These are phyloP conservation scores for Myrmecophaga tridactyla DNA, from an alignment of 2,113 vertebrate genomes.

Conservation along the genomic window DNA sequence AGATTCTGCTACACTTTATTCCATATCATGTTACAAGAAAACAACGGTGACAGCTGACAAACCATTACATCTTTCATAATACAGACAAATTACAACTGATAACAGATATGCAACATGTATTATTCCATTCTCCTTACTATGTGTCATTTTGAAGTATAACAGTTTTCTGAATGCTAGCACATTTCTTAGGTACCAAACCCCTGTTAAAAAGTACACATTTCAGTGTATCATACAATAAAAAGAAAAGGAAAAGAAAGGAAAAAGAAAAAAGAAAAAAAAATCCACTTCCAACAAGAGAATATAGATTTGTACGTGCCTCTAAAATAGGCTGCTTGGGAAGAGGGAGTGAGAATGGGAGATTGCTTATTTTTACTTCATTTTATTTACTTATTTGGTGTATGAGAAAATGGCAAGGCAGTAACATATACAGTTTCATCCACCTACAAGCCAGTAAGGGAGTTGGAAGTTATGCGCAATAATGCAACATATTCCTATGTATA, in stretches of 20 bases:
- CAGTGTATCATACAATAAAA: slow-evolving; percentile 88
- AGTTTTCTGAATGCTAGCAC: slow-evolving; percentile 80
- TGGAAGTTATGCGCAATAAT: slow-evolving; percentile 81
- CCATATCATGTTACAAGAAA: slow-evolving; percentile 93
- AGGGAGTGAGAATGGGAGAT: slow-evolving; percentile 64
- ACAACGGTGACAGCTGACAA: slow-evolving; percentile 95
- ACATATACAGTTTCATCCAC: slow-evolving; percentile 76
- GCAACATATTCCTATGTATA: slow-evolving; percentile 80
- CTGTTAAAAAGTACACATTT: slow-evolving; percentile 85
- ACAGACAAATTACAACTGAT: slow-evolving; percentile 94
- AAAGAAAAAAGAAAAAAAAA: slow-evolving; percentile 52
- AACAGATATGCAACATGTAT: slow-evolving; percentile 93
- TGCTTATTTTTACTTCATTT: slow-evolving; percentile 66
- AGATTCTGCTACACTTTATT: slow-evolving; percentile 92
- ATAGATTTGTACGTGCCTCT: slow-evolving; percentile 84
- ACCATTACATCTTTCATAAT: slow-evolving; percentile 96
- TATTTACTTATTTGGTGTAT: slow-evolving; percentile 14
- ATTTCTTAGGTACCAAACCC: slow-evolving; percentile 85
- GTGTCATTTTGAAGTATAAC: slow-evolving; percentile 80
- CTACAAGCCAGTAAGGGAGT: slow-evolving; percentile 80
- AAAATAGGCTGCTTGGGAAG: slow-evolving; percentile 75
- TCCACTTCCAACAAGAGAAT: slow-evolving; percentile 81
- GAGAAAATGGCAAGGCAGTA: slow-evolving; percentile 82
- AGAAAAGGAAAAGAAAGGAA: background rate
- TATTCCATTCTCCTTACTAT: slow-evolving; percentile 88